Conservation (phyloP, 2,797 vertebrate species). For the Okamejei kenojei region DNA sequence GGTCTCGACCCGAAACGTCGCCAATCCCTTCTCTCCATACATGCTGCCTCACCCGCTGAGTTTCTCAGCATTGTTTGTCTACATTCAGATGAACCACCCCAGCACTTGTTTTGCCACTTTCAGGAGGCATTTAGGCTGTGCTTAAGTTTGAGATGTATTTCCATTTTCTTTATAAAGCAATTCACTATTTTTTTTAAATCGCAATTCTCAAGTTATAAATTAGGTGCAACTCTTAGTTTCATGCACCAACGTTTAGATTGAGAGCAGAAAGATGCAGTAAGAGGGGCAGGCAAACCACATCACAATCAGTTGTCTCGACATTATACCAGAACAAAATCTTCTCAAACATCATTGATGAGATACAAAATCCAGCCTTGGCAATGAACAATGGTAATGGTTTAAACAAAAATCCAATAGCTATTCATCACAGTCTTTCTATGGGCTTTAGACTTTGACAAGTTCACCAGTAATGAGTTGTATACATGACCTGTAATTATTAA, state of each 20-base stretch:
- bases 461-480: conserved; percentile 58
- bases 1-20: no score
- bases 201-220: not conserved
- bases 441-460: conserved; percentile 52
- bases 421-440: conserved; percentile 46
- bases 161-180: not conserved
- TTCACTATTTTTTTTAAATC: not conserved
- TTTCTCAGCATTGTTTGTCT: no score
- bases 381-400: conserved; percentile 11
- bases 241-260: not conserved
- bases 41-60: no score
- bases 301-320: not conserved
- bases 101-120: no score
- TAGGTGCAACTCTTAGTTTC: not conserved
- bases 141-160: not conserved
- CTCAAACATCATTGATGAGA: not conserved
- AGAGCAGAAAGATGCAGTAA: not conserved
- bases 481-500: conserved; percentile 60
- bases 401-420: conserved; percentile 41
- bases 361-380: not conserved
- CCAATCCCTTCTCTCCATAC: no score
- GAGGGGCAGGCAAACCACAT: not conserved
- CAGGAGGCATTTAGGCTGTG: not conserved
- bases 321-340: not conserved
- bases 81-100: no score